These are phyloP conservation scores for Lagopus leucura DNA, from an alignment of 2,113 vertebrate species.

Conservation along the genomic window DNA sequence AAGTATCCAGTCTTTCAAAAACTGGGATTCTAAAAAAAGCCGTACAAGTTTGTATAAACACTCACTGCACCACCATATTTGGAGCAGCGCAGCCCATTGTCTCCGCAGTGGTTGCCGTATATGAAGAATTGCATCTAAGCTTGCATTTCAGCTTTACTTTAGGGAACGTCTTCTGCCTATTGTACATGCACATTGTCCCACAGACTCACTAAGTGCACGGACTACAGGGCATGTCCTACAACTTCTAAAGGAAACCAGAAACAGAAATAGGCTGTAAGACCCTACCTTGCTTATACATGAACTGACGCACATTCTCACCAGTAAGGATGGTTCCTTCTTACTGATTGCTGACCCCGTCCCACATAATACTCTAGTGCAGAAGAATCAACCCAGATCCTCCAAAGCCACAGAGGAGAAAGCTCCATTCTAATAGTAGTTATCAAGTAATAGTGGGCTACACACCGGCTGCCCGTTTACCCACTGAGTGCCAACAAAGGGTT, in stretches of 20 bases:
- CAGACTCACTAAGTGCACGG: accelerated
- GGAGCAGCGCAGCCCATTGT: neutral
- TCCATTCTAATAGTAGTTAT: neutral
- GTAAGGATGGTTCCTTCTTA: neutral
- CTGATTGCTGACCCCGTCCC: neutral
- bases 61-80: neutral
- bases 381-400: neutral
- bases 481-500: neutral
- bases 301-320: neutral
- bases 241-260: neutral
- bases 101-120: neutral
- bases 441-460: neutral
- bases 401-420: neutral
- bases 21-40: neutral
- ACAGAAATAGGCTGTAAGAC: neutral
- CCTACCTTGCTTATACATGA: accelerated
- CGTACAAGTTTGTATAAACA: neutral
- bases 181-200: neutral
- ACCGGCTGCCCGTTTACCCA: neutral
- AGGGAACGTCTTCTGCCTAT: neutral
- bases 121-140: neutral
- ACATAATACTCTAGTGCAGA: neutral
- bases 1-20: neutral
- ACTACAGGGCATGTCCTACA: neutral
- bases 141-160: neutral